Evolutionary conservation across 2,888 invertebrate genomes (phyloP), one percentile per base, ranked within the genome.

Genomic region (Dichetophora obliterata): DNA sequence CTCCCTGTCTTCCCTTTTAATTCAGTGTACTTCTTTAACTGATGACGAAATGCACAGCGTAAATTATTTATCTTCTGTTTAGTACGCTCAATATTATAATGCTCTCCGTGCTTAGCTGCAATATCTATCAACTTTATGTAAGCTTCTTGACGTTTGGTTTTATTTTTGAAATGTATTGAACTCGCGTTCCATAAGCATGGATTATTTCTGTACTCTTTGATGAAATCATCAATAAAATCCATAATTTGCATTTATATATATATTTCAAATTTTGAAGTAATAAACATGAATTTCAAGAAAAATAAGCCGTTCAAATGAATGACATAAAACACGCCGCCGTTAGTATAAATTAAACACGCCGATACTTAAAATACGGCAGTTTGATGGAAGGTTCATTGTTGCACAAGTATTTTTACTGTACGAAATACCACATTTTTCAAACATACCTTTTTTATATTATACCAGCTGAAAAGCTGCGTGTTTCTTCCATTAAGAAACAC

Each of bases 11-110:
- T 89, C 57, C 85, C 88, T 73, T 89, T 89, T 8, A 87, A 83
- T 80, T 89, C 89, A 59, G 86, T 88, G 66, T 86, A 87, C 75
- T 89, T 89, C 22, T 88, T 86, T 11, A 89, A 82, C 77, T 89
- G 89, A 75, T 89, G 88, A 16, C 89, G 84, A 81, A 89, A 89
- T 61, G 89, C 89, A 79, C 89, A 89, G 6, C 89, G 82, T 48
- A 89, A 82, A 83, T 89, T 89, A 83, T 89, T 89, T 77, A 89
- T 89, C 81, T 89, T 89, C 79, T 89, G 89, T 81, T 89, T 89
- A 3, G 89, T 89, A 73, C 89, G 82, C 75, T 89, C 89, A 34
- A 89, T 88, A 80, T 89, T 89, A 78, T 89, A 89, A 57, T 86
- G 84, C 79, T 89, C 89, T 9, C 89, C 89, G 83, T 89, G 89